Percentiles rank a stretch among this genome's conserved stretches.
These are phyloP conservation scores for Ephialtes manifestator DNA, from an alignment of 2,888 invertebrate genomes.

Conservation along the genomic window DNA sequence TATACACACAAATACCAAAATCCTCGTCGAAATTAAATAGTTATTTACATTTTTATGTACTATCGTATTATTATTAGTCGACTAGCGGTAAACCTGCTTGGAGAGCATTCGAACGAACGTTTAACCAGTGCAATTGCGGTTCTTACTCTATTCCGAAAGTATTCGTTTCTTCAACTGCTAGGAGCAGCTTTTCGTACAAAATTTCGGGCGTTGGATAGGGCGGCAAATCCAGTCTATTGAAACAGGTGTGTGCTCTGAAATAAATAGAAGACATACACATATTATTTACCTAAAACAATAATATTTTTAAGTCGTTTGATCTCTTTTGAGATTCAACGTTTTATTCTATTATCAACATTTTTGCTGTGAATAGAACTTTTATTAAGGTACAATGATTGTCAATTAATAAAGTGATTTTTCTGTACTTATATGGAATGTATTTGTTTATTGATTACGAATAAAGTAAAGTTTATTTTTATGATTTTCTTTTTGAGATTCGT, in stretches of 20 bases:
- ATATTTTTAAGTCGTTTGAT: not conserved
- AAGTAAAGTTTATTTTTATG: too few relatives aligned
- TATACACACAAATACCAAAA: not conserved
- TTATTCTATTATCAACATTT: too few relatives aligned
- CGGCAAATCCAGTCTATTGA: constrained; percentile 98
- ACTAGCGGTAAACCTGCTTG: constrained; percentile 62
- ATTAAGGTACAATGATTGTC: too few relatives aligned
- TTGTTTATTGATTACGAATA: too few relatives aligned
- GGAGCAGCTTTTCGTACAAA: constrained; percentile 95
- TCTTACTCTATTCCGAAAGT: constrained; percentile 97
- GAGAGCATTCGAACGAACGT: constrained; percentile 53
- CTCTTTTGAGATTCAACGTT: too few relatives aligned
- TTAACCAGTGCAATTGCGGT: constrained; percentile 30
- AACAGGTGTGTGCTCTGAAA: constrained; percentile 97
- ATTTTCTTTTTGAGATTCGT: too few relatives aligned
- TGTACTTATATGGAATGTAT: too few relatives aligned
- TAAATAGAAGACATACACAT: constrained; percentile 39
- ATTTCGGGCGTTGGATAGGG: constrained; percentile 97
- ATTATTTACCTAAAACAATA: not conserved
- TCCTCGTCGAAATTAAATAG: constrained; percentile 33
- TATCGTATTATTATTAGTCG: constrained; percentile 58
- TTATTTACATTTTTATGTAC: constrained; percentile 59
- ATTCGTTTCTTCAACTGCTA: constrained; percentile 98
- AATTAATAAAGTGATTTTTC: too few relatives aligned
- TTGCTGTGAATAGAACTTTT: too few relatives aligned